A percentile compares a stretch with the other conserved stretches of the same genome.
These are phyloP conservation scores for Lophura nycthemera DNA, from an alignment of 2,113 vertebrate genomes.

Conservation along the genomic window DNA sequence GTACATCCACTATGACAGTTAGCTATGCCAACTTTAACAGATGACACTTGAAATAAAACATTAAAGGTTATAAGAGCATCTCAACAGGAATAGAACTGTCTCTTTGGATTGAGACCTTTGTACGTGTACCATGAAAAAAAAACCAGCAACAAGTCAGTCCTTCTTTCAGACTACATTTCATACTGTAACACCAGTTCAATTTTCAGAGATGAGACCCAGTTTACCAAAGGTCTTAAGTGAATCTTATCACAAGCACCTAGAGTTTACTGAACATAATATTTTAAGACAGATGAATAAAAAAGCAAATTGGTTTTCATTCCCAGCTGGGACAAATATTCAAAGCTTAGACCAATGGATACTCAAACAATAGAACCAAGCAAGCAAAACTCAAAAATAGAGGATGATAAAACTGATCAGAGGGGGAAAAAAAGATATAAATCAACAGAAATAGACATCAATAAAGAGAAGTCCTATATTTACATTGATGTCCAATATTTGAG, in stretches of 20 bases:
- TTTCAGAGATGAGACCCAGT: neutral
- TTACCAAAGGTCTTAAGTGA: neutral
- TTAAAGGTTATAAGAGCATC: neutral
- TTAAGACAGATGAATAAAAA: neutral
- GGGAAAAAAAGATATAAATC: neutral
- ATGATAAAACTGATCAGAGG: neutral
- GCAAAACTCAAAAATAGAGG: neutral
- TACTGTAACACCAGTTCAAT: rapidly evolving
- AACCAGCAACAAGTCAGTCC: no score
- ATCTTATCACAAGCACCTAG: neutral
- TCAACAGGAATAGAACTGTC: neutral
- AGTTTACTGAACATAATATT: neutral
- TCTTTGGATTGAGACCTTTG: neutral
- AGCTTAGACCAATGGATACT: neutral
- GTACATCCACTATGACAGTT: neutral
- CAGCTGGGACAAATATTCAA: neutral
- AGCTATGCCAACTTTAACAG: neutral
- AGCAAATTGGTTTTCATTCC: neutral
- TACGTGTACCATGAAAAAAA: neutral
- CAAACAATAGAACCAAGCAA: neutral
- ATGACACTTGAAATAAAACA: neutral
- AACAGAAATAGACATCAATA: neutral
- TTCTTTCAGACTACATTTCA: neutral
- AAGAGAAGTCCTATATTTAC: neutral
- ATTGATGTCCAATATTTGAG: neutral